phyloP scores from a whole-genome alignment of 2,888 invertebrate genomes.

The Volucella inanis region DNA sequence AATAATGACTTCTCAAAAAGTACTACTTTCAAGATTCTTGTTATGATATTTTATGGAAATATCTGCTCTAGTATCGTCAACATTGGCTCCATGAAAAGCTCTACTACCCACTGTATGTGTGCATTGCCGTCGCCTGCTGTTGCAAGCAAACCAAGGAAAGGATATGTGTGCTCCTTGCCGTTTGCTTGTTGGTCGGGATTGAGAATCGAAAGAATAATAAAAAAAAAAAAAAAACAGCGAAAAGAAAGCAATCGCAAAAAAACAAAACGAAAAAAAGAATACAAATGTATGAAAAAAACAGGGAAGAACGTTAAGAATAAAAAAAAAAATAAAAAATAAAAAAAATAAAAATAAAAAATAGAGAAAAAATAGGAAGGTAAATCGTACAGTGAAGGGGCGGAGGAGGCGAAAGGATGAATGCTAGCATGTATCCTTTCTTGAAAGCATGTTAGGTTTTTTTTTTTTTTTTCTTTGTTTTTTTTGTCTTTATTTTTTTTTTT shows the following conservation, averaged over 20 bases:
- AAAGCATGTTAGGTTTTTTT: slow-evolving; percentile 77
- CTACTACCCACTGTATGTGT: slow-evolving; percentile 69
- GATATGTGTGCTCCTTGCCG: slow-evolving; percentile 72
- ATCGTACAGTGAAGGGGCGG: slow-evolving; percentile 56
- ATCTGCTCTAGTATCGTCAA: no score
- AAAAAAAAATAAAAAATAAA: slow-evolving; percentile 54
- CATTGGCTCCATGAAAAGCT: slow-evolving; percentile 5
- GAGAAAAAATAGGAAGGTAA: slow-evolving; percentile 73
- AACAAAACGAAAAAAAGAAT: slow-evolving; percentile 67
- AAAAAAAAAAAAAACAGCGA: slow-evolving; percentile 41
- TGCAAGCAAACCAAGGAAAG: slow-evolving; percentile 62
- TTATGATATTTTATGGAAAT: no score
- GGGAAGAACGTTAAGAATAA: slow-evolving; percentile 66
- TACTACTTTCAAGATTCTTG: no score
- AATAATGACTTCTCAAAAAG: no score
- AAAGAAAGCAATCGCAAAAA: slow-evolving; percentile 67
- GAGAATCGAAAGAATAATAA: slow-evolving; percentile 72
- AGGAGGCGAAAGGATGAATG: slow-evolving; percentile 59
- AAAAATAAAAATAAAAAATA: slow-evolving; percentile 63
- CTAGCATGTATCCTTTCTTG: slow-evolving; percentile 76
- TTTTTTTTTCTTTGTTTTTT: slow-evolving; percentile 20
- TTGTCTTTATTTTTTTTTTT: slow-evolving; percentile 3
- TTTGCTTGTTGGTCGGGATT: slow-evolving; percentile 74
- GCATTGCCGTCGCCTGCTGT: slow-evolving; percentile 48
- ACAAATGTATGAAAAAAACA: slow-evolving; percentile 67